phyloP scores from a whole-genome alignment of 1,140 invertebrate species.

The Zaprionus vittiger region DNA sequence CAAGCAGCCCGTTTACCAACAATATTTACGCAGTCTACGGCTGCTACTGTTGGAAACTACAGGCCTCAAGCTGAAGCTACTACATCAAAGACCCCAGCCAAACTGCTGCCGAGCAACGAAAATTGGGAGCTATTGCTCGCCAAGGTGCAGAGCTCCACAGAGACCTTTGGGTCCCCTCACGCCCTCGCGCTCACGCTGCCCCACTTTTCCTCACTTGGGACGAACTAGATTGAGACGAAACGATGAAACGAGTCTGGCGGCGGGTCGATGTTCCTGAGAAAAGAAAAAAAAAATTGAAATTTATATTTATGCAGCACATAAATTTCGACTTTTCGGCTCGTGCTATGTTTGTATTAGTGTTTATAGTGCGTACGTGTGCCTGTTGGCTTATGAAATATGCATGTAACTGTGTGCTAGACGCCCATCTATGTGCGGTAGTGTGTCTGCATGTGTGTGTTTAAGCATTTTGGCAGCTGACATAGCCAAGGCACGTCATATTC shows the following conservation, averaged over 20 bases:
- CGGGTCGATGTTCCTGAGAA: conserved; percentile 28
- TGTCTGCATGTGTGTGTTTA: conserved; percentile 26
- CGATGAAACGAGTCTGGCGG: conserved; percentile 3
- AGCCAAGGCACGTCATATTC: conserved; percentile 62
- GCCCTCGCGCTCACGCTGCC: neutral
- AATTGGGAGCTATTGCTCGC: conserved; percentile 11
- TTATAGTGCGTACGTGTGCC: conserved; percentile 59
- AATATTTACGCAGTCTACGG: conserved; percentile 64
- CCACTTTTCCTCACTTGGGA: neutral
- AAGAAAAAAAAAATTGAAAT: conserved; percentile 67
- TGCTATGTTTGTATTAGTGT: conserved; percentile 53
- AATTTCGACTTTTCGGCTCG: conserved; percentile 75
- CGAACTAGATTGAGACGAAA: conserved; percentile 23
- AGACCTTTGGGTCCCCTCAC: neutral
- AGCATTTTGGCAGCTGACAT: conserved; percentile 53
- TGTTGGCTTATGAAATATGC: conserved; percentile 46
- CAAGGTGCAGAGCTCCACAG: conserved; percentile 8
- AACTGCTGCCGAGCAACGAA: conserved; percentile 30
- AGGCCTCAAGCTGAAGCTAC: conserved; percentile 43
- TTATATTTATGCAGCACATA: conserved; percentile 82
- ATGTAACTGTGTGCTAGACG: conserved; percentile 24
- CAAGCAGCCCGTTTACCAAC: conserved; percentile 30
- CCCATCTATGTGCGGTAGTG: conserved; percentile 7
- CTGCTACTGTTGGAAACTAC: conserved; percentile 56
- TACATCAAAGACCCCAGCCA: conserved; percentile 39